Evolutionary conservation across 2,888 invertebrate genomes (phyloP).

Genomic region (Ommatoiulus sabulosus): DNA sequence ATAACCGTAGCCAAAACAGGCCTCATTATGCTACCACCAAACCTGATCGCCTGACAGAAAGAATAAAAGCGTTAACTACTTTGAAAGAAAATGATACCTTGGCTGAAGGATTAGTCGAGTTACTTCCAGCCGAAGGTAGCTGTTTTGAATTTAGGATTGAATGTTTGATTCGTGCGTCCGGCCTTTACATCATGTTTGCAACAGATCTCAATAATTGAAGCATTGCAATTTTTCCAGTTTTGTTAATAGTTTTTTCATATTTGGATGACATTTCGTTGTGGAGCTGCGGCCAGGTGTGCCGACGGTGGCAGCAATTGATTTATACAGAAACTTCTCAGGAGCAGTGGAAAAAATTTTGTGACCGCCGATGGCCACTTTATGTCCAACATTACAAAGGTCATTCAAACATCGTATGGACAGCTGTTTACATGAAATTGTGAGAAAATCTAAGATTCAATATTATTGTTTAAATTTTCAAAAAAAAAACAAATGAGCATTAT

Average conservation of each 20-base stretch:
- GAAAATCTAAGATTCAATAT: conserved; percentile 60
- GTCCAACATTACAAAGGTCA: conserved; percentile 75
- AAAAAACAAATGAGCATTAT: not conserved
- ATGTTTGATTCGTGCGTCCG: not conserved
- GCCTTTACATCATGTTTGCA: not conserved
- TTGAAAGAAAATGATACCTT: conserved; percentile 73
- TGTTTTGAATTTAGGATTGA: not conserved
- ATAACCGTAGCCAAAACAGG: conserved; percentile 70
- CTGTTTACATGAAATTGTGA: conserved; percentile 74
- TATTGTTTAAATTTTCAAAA: not conserved
- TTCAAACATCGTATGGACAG: conserved; percentile 76
- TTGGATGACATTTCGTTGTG: conserved; percentile 92
- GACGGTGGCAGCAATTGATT: conserved; percentile 85
- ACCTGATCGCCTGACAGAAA: conserved; percentile 73
- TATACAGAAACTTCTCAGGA: conserved; percentile 81
- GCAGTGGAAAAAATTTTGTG: conserved; percentile 84
- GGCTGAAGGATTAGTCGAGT: conserved; percentile 76
- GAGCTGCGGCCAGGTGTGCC: conserved; percentile 88
- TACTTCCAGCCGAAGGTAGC: conserved; percentile 79
- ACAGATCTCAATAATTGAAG: not conserved
- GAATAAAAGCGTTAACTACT: conserved; percentile 72
- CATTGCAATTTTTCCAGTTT: conserved; percentile 72
- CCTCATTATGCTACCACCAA: conserved; percentile 62
- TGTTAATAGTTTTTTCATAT: conserved; percentile 88
- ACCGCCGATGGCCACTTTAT: conserved; percentile 87